These are phyloP conservation scores for Plebejus anna DNA, from an alignment of 2,888 invertebrate species.

Conservation along the genomic window DNA sequence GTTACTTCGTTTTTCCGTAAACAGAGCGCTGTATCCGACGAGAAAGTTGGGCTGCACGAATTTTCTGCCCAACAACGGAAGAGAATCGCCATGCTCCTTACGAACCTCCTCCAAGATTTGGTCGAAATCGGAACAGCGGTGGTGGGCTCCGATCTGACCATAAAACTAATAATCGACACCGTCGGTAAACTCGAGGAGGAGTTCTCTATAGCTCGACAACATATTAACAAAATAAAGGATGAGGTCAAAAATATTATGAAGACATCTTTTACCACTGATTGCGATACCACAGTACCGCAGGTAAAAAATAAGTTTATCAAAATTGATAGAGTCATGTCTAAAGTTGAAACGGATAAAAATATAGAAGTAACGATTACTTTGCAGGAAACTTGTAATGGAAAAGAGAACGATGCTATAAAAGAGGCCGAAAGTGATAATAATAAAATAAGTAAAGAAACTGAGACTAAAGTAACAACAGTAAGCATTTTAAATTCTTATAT, in stretches of 20 bases:
- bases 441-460: background rate
- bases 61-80: constrained; percentile 24
- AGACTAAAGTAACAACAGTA: background rate
- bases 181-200: constrained; percentile 20
- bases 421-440: background rate
- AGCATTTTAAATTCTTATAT: background rate
- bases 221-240: constrained; percentile 26
- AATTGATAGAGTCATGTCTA: background rate
- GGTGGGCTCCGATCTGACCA: constrained; percentile 14
- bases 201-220: constrained; percentile 25
- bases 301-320: background rate
- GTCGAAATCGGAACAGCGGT: constrained; percentile 25
- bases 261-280: background rate
- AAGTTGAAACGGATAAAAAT: background rate
- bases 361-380: background rate
- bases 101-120: constrained; percentile 25
- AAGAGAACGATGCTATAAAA: background rate
- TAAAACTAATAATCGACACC: constrained; percentile 19
- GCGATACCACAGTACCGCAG: background rate
- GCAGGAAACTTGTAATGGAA: background rate
- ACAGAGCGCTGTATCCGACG: background rate
- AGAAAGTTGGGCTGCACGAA: constrained; percentile 10
- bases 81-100: constrained; percentile 23
- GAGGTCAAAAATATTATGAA: constrained; percentile 27
- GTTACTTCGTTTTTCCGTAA: background rate